Conservation (phyloP, 2,113 vertebrate species). For the Myiagra hebetior region DNA sequence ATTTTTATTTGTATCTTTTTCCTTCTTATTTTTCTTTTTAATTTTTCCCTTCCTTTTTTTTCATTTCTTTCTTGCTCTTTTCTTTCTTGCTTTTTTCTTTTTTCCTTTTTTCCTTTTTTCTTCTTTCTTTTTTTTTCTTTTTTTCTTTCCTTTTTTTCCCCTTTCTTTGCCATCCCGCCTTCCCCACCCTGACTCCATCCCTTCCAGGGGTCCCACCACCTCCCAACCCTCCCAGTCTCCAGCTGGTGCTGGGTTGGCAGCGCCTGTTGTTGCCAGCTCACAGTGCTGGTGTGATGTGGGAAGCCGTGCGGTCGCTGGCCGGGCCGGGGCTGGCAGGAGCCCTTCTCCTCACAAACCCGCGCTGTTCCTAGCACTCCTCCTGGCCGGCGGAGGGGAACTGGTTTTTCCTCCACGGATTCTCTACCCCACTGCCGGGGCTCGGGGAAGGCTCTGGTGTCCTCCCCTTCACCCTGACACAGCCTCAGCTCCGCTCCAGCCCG, state of each 20-base stretch:
- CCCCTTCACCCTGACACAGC: not conserved
- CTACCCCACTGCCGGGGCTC: not conserved
- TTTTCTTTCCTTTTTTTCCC: fast-evolving
- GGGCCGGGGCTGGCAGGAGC: not conserved
- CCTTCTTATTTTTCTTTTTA: fast-evolving
- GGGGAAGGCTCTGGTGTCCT: not conserved
- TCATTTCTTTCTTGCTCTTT: too few species aligned
- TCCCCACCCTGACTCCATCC: not conserved
- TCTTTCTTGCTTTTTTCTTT: fast-evolving
- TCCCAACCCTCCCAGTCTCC: not conserved
- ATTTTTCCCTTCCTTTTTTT: not conserved
- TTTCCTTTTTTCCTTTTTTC: fast-evolving
- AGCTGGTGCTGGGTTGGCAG: not conserved
- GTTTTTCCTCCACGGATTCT: not conserved
- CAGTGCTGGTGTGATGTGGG: not conserved
- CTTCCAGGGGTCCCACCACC: not conserved
- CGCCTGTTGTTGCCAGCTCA: not conserved
- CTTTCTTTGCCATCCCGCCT: too few species aligned
- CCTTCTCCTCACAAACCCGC: not conserved
- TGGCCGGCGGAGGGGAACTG: not conserved
- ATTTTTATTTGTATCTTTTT: not conserved
- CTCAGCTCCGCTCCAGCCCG: not conserved
- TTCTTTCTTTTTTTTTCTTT: fast-evolving
- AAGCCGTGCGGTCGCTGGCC: not conserved
- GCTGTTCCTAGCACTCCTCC: not conserved